Evolutionary conservation across 2,888 invertebrate species (phyloP), one percentile per base, ranked within the genome.

Genomic region (Ligdia adustata): DNA sequence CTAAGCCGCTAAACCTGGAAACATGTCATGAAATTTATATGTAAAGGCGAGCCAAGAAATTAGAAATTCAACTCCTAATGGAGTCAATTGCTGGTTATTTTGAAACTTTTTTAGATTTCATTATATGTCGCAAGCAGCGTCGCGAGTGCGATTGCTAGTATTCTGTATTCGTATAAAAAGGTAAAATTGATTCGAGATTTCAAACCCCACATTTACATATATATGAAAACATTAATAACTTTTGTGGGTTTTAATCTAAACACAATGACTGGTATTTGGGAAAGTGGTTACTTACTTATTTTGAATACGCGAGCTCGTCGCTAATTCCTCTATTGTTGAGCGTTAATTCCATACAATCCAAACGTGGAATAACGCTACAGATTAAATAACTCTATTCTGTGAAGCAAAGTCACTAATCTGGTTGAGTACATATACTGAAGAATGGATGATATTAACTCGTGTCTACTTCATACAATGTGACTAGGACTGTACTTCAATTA

Each of bases 131-230:
- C n/a, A n/a, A n/a, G n/a, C n/a, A n/a, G n/a, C n/a, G n/a, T n/a
- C n/a, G n/a, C n/a, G n/a, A n/a, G n/a, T n/a, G n/a, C n/a, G n/a
- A n/a, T n/a, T n/a, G n/a, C n/a, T n/a, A n/a, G n/a, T n/a, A n/a
- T n/a, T n/a, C n/a, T n/a, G n/a, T n/a, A 46, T 41, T 39, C 45
- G 52, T 60, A 65, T 65, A 64, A 65, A 71, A 72, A 74, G 71
- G 67, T 56, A 45, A 60, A 64, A 78, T 78, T 79, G 77, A 79
- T 78, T 70, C 56, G 48, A 55, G 59, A 65, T 62, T 49, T 70
- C 69, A 76, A 75, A 69, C 72, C 75, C 75, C 70, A 59, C 75
- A 81, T 84, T 82, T 78, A 75, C 79, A 82, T 82, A 75, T 76
- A 75, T 77, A 81, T 79, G 66, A 72, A 64, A 78, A 76, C 66